Base-by-base conservation (phyloP, 2,888 invertebrate genomes). In the Aleiodes testaceus region DNA sequence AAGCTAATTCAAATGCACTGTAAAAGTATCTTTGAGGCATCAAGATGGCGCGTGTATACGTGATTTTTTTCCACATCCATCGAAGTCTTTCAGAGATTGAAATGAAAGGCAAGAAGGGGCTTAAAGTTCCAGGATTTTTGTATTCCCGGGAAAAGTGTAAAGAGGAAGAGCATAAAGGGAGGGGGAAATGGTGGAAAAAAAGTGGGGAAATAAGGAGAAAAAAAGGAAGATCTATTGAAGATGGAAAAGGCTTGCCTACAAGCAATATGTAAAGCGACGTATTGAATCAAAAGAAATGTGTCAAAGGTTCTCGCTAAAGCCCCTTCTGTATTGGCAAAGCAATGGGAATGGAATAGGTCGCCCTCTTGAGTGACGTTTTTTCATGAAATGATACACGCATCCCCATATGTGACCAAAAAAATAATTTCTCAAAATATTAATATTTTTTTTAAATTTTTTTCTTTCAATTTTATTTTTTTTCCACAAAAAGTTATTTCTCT, bases 211-310 rank as follows among this genome's bases (percentile, higher is more conserved):
- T 20, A 47, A 63, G 36, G 45, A 20, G 50, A 44, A 72, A 63
- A 45, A 50, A 30, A 72, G 53, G 45, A 44, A 16, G 6, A 12
- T 53, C 53, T 53, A 53, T 53, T 53, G 53, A 53, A 76, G 61
- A 45, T 49, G 11, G 11, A 16, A 55, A 59, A n/a, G 7, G 36
- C 36, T 59, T 53, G 53, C 59, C 42, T 42, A 36, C 72, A 61
- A 69, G 74, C 65, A 70, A 73, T 76, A 73, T 75, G 66, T 45
- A 36, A 69, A 72, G 67, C 52, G 66, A 64, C 66, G 67, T 78
- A 81, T 81, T 79, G 82, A 84, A 84, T 84, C 81, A 84, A 85
- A 85, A 84, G 82, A 82, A 85, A 82, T 83, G 80, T 82, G 81
- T 85, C 85, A 85, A 84, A 85, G 82, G 80, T 79, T 80, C 79